Conservation (phyloP, 2,888 invertebrate species). For the Metacarcinus magister region DNA sequence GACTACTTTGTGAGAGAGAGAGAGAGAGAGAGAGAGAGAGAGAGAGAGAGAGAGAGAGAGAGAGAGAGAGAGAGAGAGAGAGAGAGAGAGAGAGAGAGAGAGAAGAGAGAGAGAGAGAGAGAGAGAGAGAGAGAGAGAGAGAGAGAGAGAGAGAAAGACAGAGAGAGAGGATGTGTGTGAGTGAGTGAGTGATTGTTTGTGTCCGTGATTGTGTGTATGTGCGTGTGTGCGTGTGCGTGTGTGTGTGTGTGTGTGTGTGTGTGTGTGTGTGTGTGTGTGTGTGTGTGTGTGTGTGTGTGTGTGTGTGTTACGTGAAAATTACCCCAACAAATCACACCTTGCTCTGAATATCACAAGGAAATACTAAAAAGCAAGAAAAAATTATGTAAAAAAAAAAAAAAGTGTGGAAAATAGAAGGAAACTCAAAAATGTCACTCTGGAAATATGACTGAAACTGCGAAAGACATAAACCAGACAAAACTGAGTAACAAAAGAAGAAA, state of each 20-base stretch:
- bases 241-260: not conserved
- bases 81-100: too few relatives aligned
- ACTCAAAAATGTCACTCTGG: too few relatives aligned
- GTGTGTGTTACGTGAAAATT: not conserved
- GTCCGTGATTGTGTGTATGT: not conserved
- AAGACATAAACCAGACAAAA: too few relatives aligned
- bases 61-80: not conserved
- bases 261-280: constrained; percentile 51
- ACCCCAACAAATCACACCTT: too few relatives aligned
- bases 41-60: not conserved
- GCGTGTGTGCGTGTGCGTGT: not conserved
- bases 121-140: not conserved
- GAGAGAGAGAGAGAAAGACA: not conserved
- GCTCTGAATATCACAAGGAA: not conserved
- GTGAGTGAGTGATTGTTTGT: too few relatives aligned
- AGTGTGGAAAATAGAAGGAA: not conserved
- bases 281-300: constrained; percentile 50
- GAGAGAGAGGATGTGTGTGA: not conserved
- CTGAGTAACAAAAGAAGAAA: too few relatives aligned
- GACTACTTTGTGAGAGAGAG: too few relatives aligned
- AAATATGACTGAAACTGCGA: too few relatives aligned
- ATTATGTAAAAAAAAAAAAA: not conserved
- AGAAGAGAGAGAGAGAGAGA: not conserved
- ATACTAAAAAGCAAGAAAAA: not conserved
- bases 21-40: too few relatives aligned